Evolutionary conservation across 2,113 vertebrate species (phyloP).

Genomic region (Perognathus longimembris): DNA sequence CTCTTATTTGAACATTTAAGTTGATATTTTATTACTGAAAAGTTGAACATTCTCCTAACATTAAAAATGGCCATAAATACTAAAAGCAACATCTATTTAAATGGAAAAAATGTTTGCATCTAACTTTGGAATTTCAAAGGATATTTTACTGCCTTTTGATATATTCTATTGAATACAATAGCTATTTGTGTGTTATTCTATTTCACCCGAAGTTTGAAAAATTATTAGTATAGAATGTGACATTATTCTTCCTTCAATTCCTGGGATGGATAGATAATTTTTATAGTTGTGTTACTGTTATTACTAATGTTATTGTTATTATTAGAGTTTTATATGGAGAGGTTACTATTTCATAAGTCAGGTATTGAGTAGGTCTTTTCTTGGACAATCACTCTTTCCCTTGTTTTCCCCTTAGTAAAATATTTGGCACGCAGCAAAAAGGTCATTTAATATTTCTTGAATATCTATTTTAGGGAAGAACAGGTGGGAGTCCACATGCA

Average conservation of each 20-base stretch:
- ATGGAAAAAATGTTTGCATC: neutral
- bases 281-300: no score
- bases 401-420: neutral
- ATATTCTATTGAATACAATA: neutral
- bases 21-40: neutral
- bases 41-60: neutral
- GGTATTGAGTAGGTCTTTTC: no score
- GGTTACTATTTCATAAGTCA: no score
- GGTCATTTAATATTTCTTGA: neutral
- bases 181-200: neutral
- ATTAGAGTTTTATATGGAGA: no score
- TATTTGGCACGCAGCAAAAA: neutral
- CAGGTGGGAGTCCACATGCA: neutral
- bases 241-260: neutral
- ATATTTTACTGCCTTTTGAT: neutral
- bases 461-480: neutral
- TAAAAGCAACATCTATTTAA: neutral
- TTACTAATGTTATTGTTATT: no score
- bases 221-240: constrained; percentile 29
- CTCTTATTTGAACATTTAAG: neutral
- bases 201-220: neutral
- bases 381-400: no score
- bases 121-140: neutral
- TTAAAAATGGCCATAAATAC: neutral
- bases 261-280: neutral